Percentiles rank a stretch among this genome's conserved stretches.
Conservation (phyloP, 2,888 invertebrate genomes). For the Hypena proboscidalis region DNA sequence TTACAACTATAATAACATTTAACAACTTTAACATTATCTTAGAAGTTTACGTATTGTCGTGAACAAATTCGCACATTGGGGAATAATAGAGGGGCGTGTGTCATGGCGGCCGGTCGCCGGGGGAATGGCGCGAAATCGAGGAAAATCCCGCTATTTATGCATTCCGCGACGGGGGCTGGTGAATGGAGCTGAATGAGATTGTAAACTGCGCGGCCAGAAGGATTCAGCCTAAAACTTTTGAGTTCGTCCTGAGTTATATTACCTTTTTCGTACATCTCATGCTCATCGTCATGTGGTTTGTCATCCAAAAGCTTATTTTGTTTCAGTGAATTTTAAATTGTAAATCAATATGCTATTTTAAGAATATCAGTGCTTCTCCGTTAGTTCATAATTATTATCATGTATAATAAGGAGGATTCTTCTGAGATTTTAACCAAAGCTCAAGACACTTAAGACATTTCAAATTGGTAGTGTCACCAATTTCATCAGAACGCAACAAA, state of each 20-base stretch:
- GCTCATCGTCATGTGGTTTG: no score
- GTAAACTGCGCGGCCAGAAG: slow-evolving; percentile 25
- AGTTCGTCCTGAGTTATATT: background rate
- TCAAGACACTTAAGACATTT: no score
- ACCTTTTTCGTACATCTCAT: no score
- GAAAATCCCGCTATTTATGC: slow-evolving; percentile 60
- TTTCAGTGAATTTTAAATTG: no score
- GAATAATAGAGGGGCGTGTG: slow-evolving; percentile 39
- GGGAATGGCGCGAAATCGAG: slow-evolving; percentile 66
- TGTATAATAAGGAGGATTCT: no score
- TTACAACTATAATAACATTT: slow-evolving; percentile 27
- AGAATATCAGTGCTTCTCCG: no score
- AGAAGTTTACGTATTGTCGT: slow-evolving; percentile 38
- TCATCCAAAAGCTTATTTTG: no score
- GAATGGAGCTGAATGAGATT: slow-evolving; percentile 49
- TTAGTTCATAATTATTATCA: no score
- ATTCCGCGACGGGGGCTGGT: slow-evolving; percentile 32
- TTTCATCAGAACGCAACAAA: background rate
- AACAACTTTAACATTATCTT: slow-evolving; percentile 20
- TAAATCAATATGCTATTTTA: no score
- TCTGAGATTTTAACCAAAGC: no score
- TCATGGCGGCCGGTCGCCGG: slow-evolving; percentile 50
- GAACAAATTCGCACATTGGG: slow-evolving; percentile 35
- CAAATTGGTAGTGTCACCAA: background rate
- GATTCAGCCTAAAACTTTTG: background rate